Conservation (phyloP, 2,888 invertebrate species). For the Heliconius hortense region DNA sequence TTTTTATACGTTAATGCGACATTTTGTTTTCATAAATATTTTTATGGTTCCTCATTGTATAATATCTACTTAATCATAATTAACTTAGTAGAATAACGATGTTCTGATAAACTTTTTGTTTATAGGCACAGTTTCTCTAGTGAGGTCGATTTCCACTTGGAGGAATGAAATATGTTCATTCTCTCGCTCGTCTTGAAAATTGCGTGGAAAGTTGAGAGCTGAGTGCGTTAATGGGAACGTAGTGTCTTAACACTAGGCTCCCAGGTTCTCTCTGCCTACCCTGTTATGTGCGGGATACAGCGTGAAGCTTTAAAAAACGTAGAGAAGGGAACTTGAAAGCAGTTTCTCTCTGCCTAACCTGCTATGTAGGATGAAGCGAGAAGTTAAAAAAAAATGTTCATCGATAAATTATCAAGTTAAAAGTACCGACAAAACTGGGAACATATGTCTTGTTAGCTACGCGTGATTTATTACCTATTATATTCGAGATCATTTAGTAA, state of each 20-base stretch:
- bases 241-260: neutral
- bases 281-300: neutral
- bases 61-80: neutral
- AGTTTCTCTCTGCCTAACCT: no score
- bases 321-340: no score
- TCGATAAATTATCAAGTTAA: no score
- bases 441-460: neutral
- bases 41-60: neutral
- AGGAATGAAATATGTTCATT: neutral
- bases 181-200: neutral
- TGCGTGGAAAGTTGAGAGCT: neutral
- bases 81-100: neutral
- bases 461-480: neutral
- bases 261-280: neutral
- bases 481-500: neutral
- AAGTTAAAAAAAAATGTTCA: no score
- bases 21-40: constrained; percentile 21
- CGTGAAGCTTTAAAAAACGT: neutral
- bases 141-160: neutral
- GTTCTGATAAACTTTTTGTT: neutral
- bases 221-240: neutral
- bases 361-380: no score
- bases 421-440: no score
- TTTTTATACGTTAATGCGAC: constrained; percentile 32
- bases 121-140: neutral